phyloP scores from a whole-genome alignment of 2,888 invertebrate species.

The Catocala fraxini region DNA sequence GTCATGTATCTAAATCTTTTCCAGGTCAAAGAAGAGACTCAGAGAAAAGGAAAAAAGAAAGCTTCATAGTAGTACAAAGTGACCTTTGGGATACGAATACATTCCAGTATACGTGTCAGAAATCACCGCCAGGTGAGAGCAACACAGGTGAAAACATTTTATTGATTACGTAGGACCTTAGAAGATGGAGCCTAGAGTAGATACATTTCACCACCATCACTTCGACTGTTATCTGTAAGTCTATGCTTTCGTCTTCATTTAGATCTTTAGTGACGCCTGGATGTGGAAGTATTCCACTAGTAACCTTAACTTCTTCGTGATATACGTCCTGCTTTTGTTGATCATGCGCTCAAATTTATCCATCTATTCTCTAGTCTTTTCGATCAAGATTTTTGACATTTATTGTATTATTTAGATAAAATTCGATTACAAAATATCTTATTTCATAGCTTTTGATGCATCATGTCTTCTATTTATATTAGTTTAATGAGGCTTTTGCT shows the following conservation, averaged over 20 bases:
- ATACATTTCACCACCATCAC: conserved; percentile 10
- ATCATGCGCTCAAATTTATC: neutral
- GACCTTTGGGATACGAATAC: conserved; percentile 90
- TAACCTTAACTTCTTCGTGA: no score
- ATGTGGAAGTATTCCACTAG: neutral
- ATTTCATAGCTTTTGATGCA: no score
- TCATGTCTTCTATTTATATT: no score
- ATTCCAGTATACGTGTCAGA: conserved; percentile 86
- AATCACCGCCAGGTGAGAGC: conserved; percentile 71
- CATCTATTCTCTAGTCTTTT: neutral
- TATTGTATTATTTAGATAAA: no score
- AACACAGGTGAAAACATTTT: conserved; percentile 43
- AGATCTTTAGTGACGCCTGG: conserved; percentile 1
- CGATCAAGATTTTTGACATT: no score
- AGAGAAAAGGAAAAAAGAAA: conserved; percentile 85
- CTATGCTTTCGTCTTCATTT: conserved; percentile 8
- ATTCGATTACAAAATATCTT: no score
- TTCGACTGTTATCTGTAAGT: conserved; percentile 10
- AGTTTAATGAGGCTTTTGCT: no score
- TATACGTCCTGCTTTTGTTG: neutral
- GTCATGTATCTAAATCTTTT: conserved; percentile 23
- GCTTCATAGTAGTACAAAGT: conserved; percentile 89
- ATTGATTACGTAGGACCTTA: conserved; percentile 12
- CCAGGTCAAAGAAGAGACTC: conserved; percentile 83
- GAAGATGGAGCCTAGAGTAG: conserved; percentile 15